phyloP scores from a whole-genome alignment of 2,888 invertebrate genomes.

The Pseudanteris insignis region DNA sequence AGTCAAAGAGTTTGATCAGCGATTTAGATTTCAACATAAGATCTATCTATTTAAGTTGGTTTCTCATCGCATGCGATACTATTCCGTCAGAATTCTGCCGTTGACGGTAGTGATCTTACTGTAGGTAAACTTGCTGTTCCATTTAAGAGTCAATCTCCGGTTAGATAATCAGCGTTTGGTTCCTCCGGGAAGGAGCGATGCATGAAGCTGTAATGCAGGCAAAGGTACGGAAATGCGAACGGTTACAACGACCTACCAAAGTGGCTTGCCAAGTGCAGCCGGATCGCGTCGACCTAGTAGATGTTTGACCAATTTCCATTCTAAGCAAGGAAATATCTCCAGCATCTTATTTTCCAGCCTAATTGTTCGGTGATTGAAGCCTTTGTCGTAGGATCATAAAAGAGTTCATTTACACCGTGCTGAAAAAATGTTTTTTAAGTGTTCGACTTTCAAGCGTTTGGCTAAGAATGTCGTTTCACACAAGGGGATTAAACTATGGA shows the following conservation, averaged over 20 bases:
- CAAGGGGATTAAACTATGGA: too few species aligned
- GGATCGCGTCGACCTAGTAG: not conserved
- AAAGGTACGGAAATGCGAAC: constrained; percentile 16
- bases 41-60: constrained; percentile 23
- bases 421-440: too few species aligned
- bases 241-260: constrained; percentile 11
- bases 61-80: constrained; percentile 37
- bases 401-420: too few species aligned
- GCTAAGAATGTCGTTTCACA: too few species aligned
- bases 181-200: constrained; percentile 19
- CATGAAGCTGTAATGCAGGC: constrained; percentile 14
- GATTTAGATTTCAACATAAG: constrained; percentile 28
- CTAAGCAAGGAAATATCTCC: too few species aligned
- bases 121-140: constrained; percentile 29
- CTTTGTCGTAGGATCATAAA: too few species aligned
- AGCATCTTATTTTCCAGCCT: too few species aligned
- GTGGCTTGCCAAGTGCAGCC: constrained; percentile 1
- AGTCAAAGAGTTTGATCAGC: constrained; percentile 20
- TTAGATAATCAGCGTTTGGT: constrained; percentile 29
- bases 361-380: too few species aligned
- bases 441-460: too few species aligned
- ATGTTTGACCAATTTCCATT: too few species aligned
- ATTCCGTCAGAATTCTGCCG: constrained; percentile 24
- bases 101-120: constrained; percentile 34
- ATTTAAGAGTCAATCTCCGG: constrained; percentile 38